Evolutionary conservation across 1,140 invertebrate species (phyloP), one percentile per base, ranked within the genome.

Genomic region (Contarinia nasturtii): DNA sequence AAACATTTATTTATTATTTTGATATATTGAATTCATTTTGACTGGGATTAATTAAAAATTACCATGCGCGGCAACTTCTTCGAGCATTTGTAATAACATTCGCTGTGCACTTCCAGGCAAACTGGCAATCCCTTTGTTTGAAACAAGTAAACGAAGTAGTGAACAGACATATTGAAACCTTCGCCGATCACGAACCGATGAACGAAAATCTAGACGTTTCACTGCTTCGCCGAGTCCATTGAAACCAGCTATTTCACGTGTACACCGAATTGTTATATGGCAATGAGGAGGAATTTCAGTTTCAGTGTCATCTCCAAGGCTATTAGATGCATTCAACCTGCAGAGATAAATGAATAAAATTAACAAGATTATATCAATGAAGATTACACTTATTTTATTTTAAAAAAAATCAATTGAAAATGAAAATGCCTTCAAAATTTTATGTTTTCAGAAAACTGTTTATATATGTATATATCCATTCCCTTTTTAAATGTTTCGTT

Each of bases 161-260:
- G 91, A 89, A 57, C 87, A 92, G 54, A 96, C 91, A 65, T 96
- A 98, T 65, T 94, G 93, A 66, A 97, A 96, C 46, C 93, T 72
- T 45, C 90, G 76, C 14, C 86, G 84, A 67, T 98, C 92, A 47
- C 83, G 80, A 27, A 95, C 90, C 2, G 93, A 92, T 49, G 86
- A 88, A 47, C 85, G 78, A 68, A 97, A 91, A 65, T 98, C 93
- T 37, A 98, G 67, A 48, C 86, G 78, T 57, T 90, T 86, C 15
- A 98, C 80, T 2, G 90, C 92, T 67, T 98, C 94, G 55, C 86
- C 88, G 34, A 98, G 70, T 43, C 86, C 89, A 62, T 94, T 95
- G 64, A 93, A 91, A 38, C 88, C 87, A 49, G 89, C 89, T 58
- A 92, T 91, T 86, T 93, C 88, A 68, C 82, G 78, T 45, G 88